Percentiles rank a stretch among this genome's conserved stretches.
These are phyloP conservation scores for Bursaphelenchus okinawaensis DNA, from an alignment of 2,888 invertebrate species.

Conservation along the genomic window DNA sequence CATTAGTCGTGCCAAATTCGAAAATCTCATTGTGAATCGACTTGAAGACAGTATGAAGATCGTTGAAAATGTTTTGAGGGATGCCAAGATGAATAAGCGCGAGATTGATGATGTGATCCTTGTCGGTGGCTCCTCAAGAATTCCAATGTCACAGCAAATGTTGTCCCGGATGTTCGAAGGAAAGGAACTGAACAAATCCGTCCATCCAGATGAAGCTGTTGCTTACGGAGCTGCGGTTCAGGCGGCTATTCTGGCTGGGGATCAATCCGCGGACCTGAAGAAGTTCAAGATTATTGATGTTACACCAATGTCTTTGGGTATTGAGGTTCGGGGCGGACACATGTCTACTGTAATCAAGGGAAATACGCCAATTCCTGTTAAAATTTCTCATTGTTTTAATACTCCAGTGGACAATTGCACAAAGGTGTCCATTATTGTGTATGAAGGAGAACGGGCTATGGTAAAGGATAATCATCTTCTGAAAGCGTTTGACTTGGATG, in stretches of 20 bases:
- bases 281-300: conserved; percentile 86
- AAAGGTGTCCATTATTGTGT: conserved; percentile 71
- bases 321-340: conserved; percentile 82
- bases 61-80: conserved; percentile 87
- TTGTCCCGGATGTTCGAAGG: conserved; percentile 79
- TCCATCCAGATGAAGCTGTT: conserved; percentile 97
- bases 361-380: conserved; percentile 59
- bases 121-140: conserved; percentile 86
- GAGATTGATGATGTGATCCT: conserved; percentile 69
- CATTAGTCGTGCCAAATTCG: conserved; percentile 89
- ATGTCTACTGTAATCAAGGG: conserved; percentile 87
- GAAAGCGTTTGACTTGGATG: conserved; percentile 91
- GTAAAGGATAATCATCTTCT: conserved; percentile 83
- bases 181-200: conserved; percentile 68
- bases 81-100: conserved; percentile 91
- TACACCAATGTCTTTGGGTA: conserved; percentile 71
- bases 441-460: conserved; percentile 67
- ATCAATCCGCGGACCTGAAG: conserved; percentile 70
- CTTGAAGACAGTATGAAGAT: conserved; percentile 93
- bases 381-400: conserved; percentile 66
- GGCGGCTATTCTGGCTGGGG: conserved; percentile 67
- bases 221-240: conserved; percentile 97
- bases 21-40: conserved; percentile 89
- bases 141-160: conserved; percentile 92
- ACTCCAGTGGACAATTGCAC: conserved; percentile 88